Percentiles rank a stretch among this genome's conserved stretches.
Conservation (phyloP, 2,888 invertebrate species). For the Ptilodon capucinus region DNA sequence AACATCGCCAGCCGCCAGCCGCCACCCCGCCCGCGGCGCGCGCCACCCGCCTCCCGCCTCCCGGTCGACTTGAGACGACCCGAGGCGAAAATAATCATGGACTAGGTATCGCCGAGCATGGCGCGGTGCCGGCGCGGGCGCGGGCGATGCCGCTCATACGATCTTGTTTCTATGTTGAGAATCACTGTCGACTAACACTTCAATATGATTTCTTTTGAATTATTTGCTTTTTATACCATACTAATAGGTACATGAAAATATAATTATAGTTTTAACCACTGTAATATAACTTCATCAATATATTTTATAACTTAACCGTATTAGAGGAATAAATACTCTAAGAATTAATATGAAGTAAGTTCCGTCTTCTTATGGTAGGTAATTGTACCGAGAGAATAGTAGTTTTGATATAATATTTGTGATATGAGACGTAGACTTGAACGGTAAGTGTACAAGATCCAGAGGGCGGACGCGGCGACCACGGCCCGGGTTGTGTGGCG, state of each 20-base stretch:
- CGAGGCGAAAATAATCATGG: too few species aligned
- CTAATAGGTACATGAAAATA: too few species aligned
- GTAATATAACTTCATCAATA: background rate
- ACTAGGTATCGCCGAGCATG: too few species aligned
- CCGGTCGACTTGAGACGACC: background rate
- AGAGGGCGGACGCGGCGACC: too few species aligned
- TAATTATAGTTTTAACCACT: background rate
- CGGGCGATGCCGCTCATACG: too few species aligned
- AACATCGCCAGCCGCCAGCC: background rate
- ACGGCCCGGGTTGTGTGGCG: too few species aligned
- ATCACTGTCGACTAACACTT: too few species aligned
- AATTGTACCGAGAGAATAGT: conserved; percentile 4
- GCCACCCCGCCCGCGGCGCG: background rate
- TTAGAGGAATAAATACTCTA: background rate
- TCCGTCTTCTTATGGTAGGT: background rate
- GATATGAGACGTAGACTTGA: conserved; percentile 31
- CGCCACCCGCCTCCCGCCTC: background rate
- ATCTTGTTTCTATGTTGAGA: too few species aligned
- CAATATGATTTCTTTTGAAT: too few species aligned
- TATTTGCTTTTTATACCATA: too few species aligned
- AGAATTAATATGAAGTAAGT: background rate
- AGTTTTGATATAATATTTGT: conserved; percentile 35
- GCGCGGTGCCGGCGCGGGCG: too few species aligned
- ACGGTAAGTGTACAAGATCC: background rate
- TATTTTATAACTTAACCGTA: background rate